phyloP scores from a whole-genome alignment of 2,113 vertebrate species.

The Melozone crissalis region DNA sequence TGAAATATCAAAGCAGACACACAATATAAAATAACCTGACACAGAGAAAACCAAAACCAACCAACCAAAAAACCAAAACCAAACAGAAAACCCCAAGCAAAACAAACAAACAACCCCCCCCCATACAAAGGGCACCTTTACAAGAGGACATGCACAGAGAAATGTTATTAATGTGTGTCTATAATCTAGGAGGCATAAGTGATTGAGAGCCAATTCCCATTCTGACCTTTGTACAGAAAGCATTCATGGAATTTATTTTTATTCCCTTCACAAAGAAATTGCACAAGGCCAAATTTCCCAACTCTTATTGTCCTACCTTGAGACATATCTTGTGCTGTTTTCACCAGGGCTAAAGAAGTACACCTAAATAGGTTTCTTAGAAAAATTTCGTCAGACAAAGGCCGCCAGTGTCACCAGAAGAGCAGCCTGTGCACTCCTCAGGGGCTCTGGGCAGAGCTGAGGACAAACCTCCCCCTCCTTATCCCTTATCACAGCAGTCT shows the following conservation, averaged over 20 bases:
- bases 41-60: not conserved
- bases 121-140: not conserved
- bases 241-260: not conserved
- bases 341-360: not conserved
- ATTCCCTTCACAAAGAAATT: not conserved
- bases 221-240: not conserved
- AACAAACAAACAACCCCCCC: not conserved
- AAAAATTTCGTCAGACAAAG: not conserved
- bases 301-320: fast-evolving
- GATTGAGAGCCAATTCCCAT: not conserved
- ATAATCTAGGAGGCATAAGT: not conserved
- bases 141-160: not conserved
- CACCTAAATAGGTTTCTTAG: not conserved
- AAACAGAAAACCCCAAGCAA: not conserved
- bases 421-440: not conserved
- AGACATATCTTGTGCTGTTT: not conserved
- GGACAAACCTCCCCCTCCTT: fast-evolving
- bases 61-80: not conserved
- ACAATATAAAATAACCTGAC: not conserved
- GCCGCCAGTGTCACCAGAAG: not conserved
- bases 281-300: not conserved
- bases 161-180: fast-evolving
- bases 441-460: not conserved
- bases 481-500: not conserved
- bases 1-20: not conserved